A percentile compares a stretch with the other conserved stretches of the same genome.
phyloP scores from a whole-genome alignment of 2,113 vertebrate species.

The Chascanopsetta lugubris region DNA sequence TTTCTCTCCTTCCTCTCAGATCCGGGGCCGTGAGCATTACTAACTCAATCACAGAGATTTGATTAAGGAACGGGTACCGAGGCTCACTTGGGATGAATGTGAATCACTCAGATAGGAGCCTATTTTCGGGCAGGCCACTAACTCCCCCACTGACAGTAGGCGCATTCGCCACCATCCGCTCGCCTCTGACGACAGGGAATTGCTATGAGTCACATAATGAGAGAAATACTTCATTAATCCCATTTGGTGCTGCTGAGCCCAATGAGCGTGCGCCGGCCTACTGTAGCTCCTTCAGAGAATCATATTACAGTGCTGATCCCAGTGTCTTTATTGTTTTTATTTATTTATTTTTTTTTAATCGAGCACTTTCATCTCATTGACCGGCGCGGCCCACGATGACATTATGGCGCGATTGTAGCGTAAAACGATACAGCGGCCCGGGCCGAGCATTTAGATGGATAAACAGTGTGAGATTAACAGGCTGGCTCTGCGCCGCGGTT shows the following conservation, averaged over 20 bases:
- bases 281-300: conserved; percentile 60
- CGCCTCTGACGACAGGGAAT: conserved; percentile 62
- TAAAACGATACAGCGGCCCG: conserved; percentile 43
- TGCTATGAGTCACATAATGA: conserved; percentile 74
- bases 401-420: conserved; percentile 39
- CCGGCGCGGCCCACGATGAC: conserved; percentile 37
- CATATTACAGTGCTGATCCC: conserved; percentile 40
- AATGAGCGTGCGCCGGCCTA: conserved; percentile 53
- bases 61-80: conserved; percentile 65
- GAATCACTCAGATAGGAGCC: conserved; percentile 62
- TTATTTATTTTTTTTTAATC: too few species aligned
- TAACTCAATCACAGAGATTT: conserved; percentile 64
- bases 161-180: conserved; percentile 60
- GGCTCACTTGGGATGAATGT: conserved; percentile 63
- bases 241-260: conserved; percentile 66
- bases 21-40: conserved; percentile 46
- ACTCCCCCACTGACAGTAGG: conserved; percentile 67
- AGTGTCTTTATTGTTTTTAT: too few species aligned
- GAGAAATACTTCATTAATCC: conserved; percentile 74
- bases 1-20: conserved; percentile 51
- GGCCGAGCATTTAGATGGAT: conserved; percentile 64
- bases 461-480: conserved; percentile 73
- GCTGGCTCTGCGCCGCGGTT: conserved; percentile 54
- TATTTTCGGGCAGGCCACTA: conserved; percentile 65
- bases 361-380: conserved; percentile 18